Base-by-base conservation (phyloP, 2,888 invertebrate genomes). In the Axea sp. region DNA sequence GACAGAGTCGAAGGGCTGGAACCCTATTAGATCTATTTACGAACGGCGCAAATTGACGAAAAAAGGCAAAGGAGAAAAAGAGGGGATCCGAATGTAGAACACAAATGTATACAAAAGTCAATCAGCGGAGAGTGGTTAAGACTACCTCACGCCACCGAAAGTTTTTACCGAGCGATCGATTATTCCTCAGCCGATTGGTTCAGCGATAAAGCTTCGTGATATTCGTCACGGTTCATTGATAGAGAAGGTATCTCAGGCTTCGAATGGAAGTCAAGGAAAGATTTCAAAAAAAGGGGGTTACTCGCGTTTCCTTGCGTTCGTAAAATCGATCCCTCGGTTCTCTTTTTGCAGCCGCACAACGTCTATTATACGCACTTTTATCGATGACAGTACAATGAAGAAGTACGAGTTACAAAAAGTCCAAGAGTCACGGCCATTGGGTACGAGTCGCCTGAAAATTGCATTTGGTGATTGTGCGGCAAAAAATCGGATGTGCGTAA, bases 191-290 rank as follows among this genome's bases (percentile, higher is more conserved):
- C 14, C 57, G 68, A 75, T 75, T 62, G 60, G 60, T 17, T 49
- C 30, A 8, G 8, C 60, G 71, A 72, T 72, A 75, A 73, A 65
- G 64, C 64, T 17, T 9, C 72, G 19, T 45, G 72, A 73, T 75
- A 62, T 72, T 68, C 68, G 72, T 72, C 72, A 73, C 68, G 72
- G 60, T 72, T 75, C 68, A 75, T 72, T 64, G 72, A 72, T 68
- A 67, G 68, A 68, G 69, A 65, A 73, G 57, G 73, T 73, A 69
- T 65, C 60, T 14, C 43, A 19, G 47, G 51, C 26, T 12, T 72
- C 68, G 73, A 73, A 76, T 69, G 65, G 24, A 28, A 76, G 76
- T 73, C 75, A 75, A 73, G 75, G 75, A 67, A 71, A 72, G 59
- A 64, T 28, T 26, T 14, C 22, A 53, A 37, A 68, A 62, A 67